Evolutionary conservation across 2,888 invertebrate genomes (phyloP).

Genomic region (Galerucella pusilla): DNA sequence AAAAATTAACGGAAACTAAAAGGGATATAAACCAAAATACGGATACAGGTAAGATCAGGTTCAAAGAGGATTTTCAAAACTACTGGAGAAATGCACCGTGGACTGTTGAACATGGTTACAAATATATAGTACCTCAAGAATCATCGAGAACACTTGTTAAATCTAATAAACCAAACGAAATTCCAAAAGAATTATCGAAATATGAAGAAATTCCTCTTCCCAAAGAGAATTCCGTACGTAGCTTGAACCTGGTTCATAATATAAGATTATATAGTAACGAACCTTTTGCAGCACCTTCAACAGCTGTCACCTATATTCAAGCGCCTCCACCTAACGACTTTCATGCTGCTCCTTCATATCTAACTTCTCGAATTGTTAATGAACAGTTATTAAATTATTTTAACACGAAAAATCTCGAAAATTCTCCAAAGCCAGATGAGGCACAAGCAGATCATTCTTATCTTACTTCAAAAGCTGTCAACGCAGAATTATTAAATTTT

Average conservation of each 20-base stretch:
- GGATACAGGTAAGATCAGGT: constrained; percentile 46
- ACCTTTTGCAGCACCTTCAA: constrained; percentile 31
- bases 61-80: constrained; percentile 51
- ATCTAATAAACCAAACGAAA: constrained; percentile 42
- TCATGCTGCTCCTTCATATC: constrained; percentile 34
- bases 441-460: constrained; percentile 27
- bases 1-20: constrained; percentile 44
- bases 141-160: constrained; percentile 18
- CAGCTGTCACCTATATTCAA: constrained; percentile 35
- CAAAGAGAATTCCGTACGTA: constrained; percentile 47
- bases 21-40: constrained; percentile 41
- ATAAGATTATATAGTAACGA: constrained; percentile 40
- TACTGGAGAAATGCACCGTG: constrained; percentile 53
- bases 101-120: constrained; percentile 54
- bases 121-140: constrained; percentile 51
- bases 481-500: constrained; percentile 51
- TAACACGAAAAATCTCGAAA: constrained; percentile 4
- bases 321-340: constrained; percentile 17
- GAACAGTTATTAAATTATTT: constrained; percentile 16
- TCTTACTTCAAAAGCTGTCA: constrained; percentile 39
- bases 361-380: constrained; percentile 36
- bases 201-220: constrained; percentile 49
- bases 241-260: constrained; percentile 43
- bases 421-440: background rate
- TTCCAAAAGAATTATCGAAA: constrained; percentile 42